phyloP scores from a whole-genome alignment of 2,888 invertebrate species.

The Eubasilissa splendida region DNA sequence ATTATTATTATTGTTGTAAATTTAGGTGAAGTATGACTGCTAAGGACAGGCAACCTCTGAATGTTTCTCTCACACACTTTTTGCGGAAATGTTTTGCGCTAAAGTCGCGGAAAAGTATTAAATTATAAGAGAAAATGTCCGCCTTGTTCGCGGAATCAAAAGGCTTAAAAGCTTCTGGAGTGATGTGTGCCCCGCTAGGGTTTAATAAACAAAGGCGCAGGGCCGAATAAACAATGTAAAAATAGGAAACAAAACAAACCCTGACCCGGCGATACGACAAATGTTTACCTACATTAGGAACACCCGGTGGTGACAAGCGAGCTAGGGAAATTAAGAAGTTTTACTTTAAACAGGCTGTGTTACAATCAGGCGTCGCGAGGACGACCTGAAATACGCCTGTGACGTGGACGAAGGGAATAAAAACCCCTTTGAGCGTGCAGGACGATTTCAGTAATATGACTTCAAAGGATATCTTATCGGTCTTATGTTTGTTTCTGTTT shows the following conservation, averaged over 20 bases:
- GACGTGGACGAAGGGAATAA: too few species aligned
- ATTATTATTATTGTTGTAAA: too few species aligned
- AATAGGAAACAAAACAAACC: conserved; percentile 30
- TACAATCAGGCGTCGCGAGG: background rate
- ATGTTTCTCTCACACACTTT: too few species aligned
- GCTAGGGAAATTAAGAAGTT: conserved; percentile 1
- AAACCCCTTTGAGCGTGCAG: too few species aligned
- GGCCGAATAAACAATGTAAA: conserved; percentile 28
- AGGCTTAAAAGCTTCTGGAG: conserved; percentile 35
- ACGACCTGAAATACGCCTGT: too few species aligned
- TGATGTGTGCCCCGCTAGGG: conserved; percentile 14
- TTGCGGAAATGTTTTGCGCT: background rate
- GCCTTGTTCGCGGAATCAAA: conserved; percentile 11
- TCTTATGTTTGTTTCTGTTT: too few species aligned
- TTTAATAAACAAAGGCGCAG: background rate
- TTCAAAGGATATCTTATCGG: too few species aligned
- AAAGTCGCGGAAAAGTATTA: conserved; percentile 8
- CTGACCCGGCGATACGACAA: conserved; percentile 5
- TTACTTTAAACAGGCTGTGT: background rate
- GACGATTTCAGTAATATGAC: too few species aligned
- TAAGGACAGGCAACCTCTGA: too few species aligned
- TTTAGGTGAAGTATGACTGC: too few species aligned
- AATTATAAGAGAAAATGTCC: conserved; percentile 17
- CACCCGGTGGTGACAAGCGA: conserved; percentile 8
- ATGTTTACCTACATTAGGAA: conserved; percentile 27